Evolutionary conservation across 2,888 invertebrate genomes (phyloP).

Genomic region (Lithodes maja): DNA sequence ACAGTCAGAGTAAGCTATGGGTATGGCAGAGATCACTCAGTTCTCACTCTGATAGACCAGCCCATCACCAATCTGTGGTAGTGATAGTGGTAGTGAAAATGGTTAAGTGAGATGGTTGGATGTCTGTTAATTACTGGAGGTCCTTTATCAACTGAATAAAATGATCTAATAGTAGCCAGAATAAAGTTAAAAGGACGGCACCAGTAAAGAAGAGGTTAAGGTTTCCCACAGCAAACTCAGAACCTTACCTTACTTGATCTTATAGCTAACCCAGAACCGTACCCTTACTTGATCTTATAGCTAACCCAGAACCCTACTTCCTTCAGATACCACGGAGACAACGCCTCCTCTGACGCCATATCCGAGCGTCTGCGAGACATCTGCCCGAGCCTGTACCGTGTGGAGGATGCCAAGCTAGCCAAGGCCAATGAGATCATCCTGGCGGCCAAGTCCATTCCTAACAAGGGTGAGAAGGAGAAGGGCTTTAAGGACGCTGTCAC

Average conservation of each 20-base stretch:
- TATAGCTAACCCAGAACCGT: too few species aligned
- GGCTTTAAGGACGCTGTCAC: conserved; percentile 84
- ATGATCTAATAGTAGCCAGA: neutral
- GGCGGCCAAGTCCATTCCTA: conserved; percentile 83
- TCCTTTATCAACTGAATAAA: neutral
- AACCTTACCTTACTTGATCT: too few species aligned
- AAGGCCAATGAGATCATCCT: conserved; percentile 95
- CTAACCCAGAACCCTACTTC: neutral
- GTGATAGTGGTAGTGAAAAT: too few species aligned
- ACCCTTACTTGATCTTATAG: too few species aligned
- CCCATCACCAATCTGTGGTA: too few species aligned
- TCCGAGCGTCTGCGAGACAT: conserved; percentile 89
- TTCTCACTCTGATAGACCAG: too few species aligned
- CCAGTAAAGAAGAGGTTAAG: neutral
- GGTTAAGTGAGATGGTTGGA: too few species aligned
- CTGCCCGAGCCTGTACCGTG: conserved; percentile 94
- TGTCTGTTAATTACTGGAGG: too few species aligned
- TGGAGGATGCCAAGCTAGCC: conserved; percentile 96
- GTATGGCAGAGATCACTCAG: too few species aligned
- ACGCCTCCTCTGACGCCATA: conserved; percentile 94
- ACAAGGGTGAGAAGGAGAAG: conserved; percentile 84
- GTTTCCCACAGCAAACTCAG: too few species aligned
- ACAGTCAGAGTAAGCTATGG: too few species aligned
- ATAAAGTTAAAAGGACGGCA: neutral
- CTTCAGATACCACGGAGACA: conserved; percentile 89